Evolutionary conservation across 2,797 vertebrate species (phyloP).

Genomic region (Erethizon dorsatum): DNA sequence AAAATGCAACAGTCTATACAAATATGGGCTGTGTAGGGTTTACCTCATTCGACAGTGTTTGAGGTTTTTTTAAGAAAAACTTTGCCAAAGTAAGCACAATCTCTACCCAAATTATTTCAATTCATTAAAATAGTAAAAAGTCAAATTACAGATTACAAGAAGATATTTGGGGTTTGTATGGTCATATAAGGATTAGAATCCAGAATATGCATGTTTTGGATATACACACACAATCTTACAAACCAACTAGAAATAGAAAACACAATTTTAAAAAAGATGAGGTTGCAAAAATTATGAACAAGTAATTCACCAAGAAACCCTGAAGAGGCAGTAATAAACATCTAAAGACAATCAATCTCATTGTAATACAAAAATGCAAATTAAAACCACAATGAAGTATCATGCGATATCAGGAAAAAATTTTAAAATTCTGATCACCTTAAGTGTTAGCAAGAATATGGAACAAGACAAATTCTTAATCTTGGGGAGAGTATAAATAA

Average conservation of each 20-base stretch:
- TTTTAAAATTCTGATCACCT: background rate
- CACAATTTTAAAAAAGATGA: background rate
- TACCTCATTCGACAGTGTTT: background rate
- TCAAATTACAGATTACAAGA: background rate
- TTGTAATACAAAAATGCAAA: conserved; percentile 6
- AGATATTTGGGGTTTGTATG: conserved; percentile 21
- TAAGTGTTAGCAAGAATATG: conserved; percentile 25
- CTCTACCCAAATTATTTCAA: background rate
- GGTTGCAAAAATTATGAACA: conserved; percentile 3
- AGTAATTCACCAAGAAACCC: background rate
- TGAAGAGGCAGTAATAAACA: conserved; percentile 20
- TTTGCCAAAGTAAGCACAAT: background rate
- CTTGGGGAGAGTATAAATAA: background rate
- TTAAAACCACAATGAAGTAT: conserved; percentile 16
- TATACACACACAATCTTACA: background rate
- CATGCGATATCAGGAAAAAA: background rate
- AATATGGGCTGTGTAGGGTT: background rate
- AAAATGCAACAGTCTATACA: background rate
- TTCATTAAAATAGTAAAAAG: conserved; percentile 9
- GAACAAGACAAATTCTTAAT: background rate
- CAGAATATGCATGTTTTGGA: background rate
- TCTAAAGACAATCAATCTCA: background rate
- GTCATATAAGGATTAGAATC: conserved; percentile 4
- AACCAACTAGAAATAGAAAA: conserved; percentile 21
- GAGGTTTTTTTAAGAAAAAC: background rate